Evolutionary conservation across 2,888 invertebrate genomes (phyloP), one percentile per base, ranked within the genome.

Genomic region (Sphaerophoria rueppellii): DNA sequence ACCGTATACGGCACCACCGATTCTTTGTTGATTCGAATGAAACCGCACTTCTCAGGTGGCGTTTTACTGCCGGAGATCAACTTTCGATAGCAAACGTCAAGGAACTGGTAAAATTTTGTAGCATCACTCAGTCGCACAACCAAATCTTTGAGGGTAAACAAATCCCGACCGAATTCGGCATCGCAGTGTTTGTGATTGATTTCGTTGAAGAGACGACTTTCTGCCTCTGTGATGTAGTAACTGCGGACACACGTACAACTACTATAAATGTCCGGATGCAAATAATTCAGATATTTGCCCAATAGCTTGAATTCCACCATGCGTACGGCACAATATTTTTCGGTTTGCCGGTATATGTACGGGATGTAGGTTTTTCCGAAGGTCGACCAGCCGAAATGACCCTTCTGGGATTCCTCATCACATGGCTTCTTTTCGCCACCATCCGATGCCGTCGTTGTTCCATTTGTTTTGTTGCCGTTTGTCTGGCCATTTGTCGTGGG

Each of bases 181-280:
- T 98, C 98, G 92, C 98, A 98, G 90, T 98, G 98, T 91, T 96
- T 96, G 87, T 95, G 94, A 92, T 98, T 99, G 88, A 98, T 98
- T 92, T 98, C 98, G 89, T 97, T 98, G 60, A 98, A 93, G 24
- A 98, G 93, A 87, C 96, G 95, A 69, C 97, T 96, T 92, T 99
- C 98, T 0, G 95, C 95, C 87, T 97, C 96, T 0, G 98, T 98
- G 87, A 98, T 97, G 91, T 97, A 98, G 91, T 97, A 98, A 93
- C 98, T 98, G 87, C 96, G 94, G 88, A 98, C 96, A 90, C 96
- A 97, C 12, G 97, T 97, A 91, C 97, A 98, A 87, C 96, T 96
- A 86, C 96, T 96, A 91, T 97, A 97, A 87, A 98, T 96, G 90
- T 97, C 97, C 87, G 96, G 95, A 91, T 98, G 97, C 70, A 98